A percentile compares a stretch with the other conserved stretches of the same genome.
phyloP scores from a whole-genome alignment of 2,113 vertebrate species.

The Actenoides hombroni region DNA sequence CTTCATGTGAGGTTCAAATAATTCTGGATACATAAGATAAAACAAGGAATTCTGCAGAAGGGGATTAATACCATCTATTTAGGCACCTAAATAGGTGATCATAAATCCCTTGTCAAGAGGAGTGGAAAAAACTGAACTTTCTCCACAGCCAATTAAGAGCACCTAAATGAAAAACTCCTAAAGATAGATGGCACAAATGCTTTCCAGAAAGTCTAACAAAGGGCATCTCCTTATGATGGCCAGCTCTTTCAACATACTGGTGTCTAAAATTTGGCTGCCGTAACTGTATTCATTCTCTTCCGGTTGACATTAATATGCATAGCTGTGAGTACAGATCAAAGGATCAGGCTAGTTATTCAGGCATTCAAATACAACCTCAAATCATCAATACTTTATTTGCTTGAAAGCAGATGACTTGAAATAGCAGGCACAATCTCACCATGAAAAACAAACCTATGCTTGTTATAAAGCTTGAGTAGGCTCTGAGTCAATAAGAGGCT shows the following conservation, averaged over 20 bases:
- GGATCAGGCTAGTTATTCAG: neutral
- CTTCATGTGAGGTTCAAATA: neutral
- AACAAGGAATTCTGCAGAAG: neutral
- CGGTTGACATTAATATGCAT: neutral
- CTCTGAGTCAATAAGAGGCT: neutral
- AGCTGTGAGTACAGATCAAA: neutral
- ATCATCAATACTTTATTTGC: slow-evolving; percentile 37
- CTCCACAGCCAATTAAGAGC: neutral
- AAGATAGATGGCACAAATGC: neutral
- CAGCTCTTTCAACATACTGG: neutral
- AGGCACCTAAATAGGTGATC: neutral
- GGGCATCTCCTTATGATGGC: neutral
- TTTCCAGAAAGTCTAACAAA: neutral
- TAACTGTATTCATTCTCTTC: neutral
- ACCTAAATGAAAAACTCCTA: slow-evolving; percentile 19
- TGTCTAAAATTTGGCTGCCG: neutral
- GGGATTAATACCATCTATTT: neutral
- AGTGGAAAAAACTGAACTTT: neutral
- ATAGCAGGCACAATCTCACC: neutral
- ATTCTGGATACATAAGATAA: neutral
- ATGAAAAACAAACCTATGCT: neutral
- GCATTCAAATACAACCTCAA: slow-evolving; percentile 2
- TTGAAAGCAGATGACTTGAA: slow-evolving; percentile 4
- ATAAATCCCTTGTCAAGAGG: neutral
- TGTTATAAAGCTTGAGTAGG: neutral